A percentile compares a stretch with the other conserved stretches of the same genome.
Evolutionary conservation across 2,113 vertebrate species (phyloP).

Genomic region (Epinephelus lanceolatus): DNA sequence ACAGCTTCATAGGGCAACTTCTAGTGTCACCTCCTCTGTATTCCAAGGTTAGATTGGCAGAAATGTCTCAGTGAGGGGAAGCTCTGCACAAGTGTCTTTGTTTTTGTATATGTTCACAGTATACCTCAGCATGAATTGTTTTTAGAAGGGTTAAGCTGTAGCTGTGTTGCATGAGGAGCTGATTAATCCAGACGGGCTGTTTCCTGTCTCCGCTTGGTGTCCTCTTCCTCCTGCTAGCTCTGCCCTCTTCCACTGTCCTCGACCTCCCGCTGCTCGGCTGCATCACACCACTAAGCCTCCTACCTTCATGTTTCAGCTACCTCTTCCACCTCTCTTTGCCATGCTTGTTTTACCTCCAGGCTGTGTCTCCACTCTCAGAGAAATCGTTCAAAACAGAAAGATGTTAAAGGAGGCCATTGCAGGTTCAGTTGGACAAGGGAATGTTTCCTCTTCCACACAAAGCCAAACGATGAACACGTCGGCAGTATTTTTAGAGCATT

Average conservation of each 20-base stretch:
- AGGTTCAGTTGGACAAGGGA: conserved; percentile 11
- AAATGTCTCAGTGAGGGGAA: not conserved
- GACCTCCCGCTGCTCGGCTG: conserved; percentile 32
- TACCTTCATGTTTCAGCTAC: conserved; percentile 30
- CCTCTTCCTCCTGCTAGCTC: conserved; percentile 4
- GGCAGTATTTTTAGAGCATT: conserved; percentile 59
- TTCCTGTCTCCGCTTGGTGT: conserved; percentile 47
- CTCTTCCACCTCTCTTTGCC: conserved; percentile 9
- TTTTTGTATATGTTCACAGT: not conserved
- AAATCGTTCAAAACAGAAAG: conserved; percentile 10
- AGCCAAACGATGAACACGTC: conserved; percentile 18
- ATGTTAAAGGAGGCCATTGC: conserved; percentile 17
- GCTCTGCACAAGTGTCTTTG: not conserved
- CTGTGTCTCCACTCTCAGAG: conserved; percentile 7
- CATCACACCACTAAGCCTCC: conserved; percentile 20
- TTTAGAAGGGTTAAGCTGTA: conserved; percentile 11
- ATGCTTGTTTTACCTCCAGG: conserved; percentile 22
- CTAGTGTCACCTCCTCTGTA: not conserved
- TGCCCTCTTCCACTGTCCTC: conserved; percentile 31
- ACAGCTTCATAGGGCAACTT: not conserved
- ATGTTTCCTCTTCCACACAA: conserved; percentile 2
- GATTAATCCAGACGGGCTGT: conserved; percentile 37
- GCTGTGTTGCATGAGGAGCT: conserved; percentile 30
- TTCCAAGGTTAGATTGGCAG: not conserved
- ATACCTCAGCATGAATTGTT: not conserved